phyloP scores from a whole-genome alignment of 1,140 invertebrate species.

The Saccostrea echinata region DNA sequence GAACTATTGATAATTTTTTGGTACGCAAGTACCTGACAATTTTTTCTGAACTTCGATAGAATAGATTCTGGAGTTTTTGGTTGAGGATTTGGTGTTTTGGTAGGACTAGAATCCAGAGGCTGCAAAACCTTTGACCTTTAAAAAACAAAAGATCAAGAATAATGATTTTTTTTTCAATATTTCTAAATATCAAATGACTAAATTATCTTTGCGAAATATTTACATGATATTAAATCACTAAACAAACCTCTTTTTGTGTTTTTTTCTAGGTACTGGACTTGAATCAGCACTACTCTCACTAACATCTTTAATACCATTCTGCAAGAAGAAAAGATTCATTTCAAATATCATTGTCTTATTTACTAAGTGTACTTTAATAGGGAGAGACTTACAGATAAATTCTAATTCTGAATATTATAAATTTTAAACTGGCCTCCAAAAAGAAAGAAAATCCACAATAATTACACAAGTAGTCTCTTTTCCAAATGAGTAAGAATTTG shows the following conservation, averaged over 20 bases:
- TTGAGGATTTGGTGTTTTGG: background rate
- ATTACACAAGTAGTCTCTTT: no score
- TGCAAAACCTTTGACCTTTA: background rate
- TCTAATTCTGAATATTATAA: no score
- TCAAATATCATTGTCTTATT: no score
- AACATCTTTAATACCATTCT: background rate
- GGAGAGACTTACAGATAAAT: no score
- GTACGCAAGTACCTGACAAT: background rate
- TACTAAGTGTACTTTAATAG: no score
- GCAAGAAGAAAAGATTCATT: background rate
- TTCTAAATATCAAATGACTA: no score
- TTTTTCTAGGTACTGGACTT: constrained; percentile 5
- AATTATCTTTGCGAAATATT: no score
- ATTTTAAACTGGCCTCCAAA: no score
- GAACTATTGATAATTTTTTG: background rate
- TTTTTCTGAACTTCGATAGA: constrained; percentile 4
- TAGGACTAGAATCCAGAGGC: background rate
- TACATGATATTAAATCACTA: no score
- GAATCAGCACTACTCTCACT: background rate
- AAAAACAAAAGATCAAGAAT: background rate
- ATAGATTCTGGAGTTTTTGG: constrained; percentile 12
- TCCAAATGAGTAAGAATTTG: background rate
- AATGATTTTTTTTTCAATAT: background rate
- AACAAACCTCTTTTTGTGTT: background rate
- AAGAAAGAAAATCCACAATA: no score